Percentiles rank a stretch among this genome's conserved stretches.
Evolutionary conservation across 2,113 vertebrate species (phyloP).

Genomic region (Eptesicus fuscus): DNA sequence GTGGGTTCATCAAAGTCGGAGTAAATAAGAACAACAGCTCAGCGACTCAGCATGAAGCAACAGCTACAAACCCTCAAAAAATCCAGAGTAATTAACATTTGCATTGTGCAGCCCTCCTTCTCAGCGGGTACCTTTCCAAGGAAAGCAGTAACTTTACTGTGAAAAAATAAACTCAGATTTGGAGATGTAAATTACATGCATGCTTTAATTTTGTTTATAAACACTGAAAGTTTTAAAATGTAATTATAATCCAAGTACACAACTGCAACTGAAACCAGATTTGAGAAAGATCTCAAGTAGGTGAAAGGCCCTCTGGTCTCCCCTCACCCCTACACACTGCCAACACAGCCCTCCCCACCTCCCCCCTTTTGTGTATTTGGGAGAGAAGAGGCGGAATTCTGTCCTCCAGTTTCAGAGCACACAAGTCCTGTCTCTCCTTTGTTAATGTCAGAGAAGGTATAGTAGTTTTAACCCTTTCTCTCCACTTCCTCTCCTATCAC

Average conservation of each 20-base stretch:
- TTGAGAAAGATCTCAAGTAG: background rate
- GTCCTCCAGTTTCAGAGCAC: background rate
- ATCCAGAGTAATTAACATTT: conserved; percentile 1
- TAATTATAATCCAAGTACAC: conserved; percentile 37
- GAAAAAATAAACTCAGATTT: conserved; percentile 21
- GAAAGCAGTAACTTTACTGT: conserved; percentile 4
- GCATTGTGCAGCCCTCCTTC: background rate
- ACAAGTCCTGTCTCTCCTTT: background rate
- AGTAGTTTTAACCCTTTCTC: background rate
- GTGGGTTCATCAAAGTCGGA: conserved; percentile 45
- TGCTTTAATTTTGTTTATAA: conserved; percentile 6
- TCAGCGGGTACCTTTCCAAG: conserved; percentile 42
- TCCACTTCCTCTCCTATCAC: background rate
- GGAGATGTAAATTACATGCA: conserved; percentile 11
- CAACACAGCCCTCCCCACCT: background rate
- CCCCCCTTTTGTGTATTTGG: background rate
- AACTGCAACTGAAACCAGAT: background rate
- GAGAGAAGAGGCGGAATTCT: background rate
- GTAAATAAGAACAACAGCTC: conserved; percentile 60
- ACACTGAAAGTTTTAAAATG: background rate
- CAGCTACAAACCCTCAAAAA: conserved; percentile 33
- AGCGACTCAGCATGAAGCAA: conserved; percentile 34
- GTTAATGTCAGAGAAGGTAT: background rate
- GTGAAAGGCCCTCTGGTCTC: background rate
- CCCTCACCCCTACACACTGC: background rate